Base-by-base conservation (phyloP, 2,113 vertebrate genomes). In the Lontra canadensis region DNA sequence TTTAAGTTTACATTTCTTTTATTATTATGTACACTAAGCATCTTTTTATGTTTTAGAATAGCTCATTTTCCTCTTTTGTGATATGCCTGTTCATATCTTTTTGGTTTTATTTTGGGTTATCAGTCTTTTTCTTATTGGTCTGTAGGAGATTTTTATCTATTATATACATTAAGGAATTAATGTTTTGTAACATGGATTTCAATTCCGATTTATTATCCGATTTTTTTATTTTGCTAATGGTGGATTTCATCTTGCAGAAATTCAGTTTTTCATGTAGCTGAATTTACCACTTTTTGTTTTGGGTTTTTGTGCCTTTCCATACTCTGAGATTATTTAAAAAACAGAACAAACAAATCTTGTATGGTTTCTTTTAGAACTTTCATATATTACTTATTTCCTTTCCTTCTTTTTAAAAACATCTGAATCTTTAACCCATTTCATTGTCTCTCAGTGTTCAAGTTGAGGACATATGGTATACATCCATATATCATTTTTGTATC, bases 31-130 rank as follows among this genome's bases (percentile, higher is more conserved):
- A 86, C 5, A 69, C 23, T 65, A 39, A 63, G 12, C 31, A 88
- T 91, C 55, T 93, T 96, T 93, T 90, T 52, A 79, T 36, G 31
- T 31, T 94, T 93, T 83, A 59, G 93, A 92, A 90, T 88, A 96
- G 94, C 76, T 86, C 7, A 95, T 76, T 84, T 83, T 81, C 44
- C 47, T 74, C 36, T 90, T 95, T 59, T 84, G 44, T 84, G 88
- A 92, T 79, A 89, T 65, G 74, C 23, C 69, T 88, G 34, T 90
- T 98, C 52, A 69, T 84, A 95, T 88, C 49, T 88, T 90, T 49
- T 34, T 76, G 7, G 84, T 79, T 97, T 96, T 89, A 93, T 88
- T 80, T 69, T 69, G 25, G 25, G 69, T 74, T 83, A 67, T 83
- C 90, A 67, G 23, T 59, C 29, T 79, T 90, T 78, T 92, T 69